Base-by-base conservation (phyloP, 2,113 vertebrate species). In the Ascaphus truei region DNA sequence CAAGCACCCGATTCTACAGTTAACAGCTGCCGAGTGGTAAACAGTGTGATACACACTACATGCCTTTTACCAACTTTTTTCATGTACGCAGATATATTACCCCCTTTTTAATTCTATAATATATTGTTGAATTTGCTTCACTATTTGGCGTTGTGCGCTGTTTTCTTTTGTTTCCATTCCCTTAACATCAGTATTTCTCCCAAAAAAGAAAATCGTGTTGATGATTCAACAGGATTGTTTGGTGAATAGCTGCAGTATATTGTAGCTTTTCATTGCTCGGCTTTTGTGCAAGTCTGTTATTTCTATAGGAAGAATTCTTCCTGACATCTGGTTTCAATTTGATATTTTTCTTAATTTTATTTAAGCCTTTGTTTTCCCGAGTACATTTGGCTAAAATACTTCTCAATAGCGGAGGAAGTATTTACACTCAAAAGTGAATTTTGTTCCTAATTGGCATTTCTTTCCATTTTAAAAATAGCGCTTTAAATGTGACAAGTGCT, bases 321-420 rank as follows among this genome's bases (percentile, higher is more conserved):
- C 34, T 37, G 51, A 66, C 62, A 66, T 66, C 62, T 66, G 63
- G 34, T 66, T 66, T 66, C 45, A 22, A 66, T 66, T 55, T 66
- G n/a, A 51, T 20, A 10, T n/a, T n/a, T n/a, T n/a, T n/a, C n/a
- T n/a, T n/a, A n/a, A n/a, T n/a, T n/a, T 30, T 66, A 66, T 41
- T 56, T 66, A 39, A 51, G 25, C 63, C 45, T 66, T 66, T 66
- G 50, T 66, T 66, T 37, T 55, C 41, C 56, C 63, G 30, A 66
- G 56, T 66, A 41, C 51, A 56, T 55, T 66, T 66, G 63, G 63
- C 63, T 45, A 31, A 66, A 66, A 66, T 25, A 66, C 63, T 18
- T 66, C 48, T 30, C 26, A 45, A 66, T 66, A 27, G 63, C 51
- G 56, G 33, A 63, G 61, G 61, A 63, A 51, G 50, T 63, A 63